Base-by-base conservation (phyloP, 1,140 invertebrate species). In the Agrilus planipennis region DNA sequence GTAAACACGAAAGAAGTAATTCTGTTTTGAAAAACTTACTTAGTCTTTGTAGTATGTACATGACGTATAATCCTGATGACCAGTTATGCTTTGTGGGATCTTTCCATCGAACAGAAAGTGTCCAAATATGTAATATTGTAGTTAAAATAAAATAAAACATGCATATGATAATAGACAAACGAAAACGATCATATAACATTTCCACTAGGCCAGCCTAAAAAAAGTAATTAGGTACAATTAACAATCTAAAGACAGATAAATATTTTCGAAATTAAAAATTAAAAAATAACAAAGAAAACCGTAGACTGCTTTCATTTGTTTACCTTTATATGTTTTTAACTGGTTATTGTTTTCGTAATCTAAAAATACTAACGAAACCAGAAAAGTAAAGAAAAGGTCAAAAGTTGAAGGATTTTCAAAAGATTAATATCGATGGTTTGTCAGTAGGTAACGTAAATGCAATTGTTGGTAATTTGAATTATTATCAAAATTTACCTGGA, bases 141-240 rank as follows among this genome's bases (percentile, higher is more conserved):
- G 70, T 75, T 17, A 72, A 54, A 14, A 67, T 51, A 19, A 76
- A 64, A 45, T 79, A 79, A 21, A 68, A 51, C 16, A 69, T 62
- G 25, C 69, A 70, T 32, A 75, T 64, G 3, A 69, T 51, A 14
- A 73, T 63, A 7, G 72, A 71, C 14, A 67, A 61, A 1, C 73
- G 70, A 58, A 79, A 77, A 63, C 72, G 70, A 34, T 70, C 68
- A 45, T 74, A 72, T 14, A 83, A 58, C 14, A 81, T 64, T 59
- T 79, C 75, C 41, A 81, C 71, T 36, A 80, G 62, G 29, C 79
- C 80, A 29, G 73, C 73, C 76, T 79, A 50, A 46, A 55, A 54
- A 22, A 44, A 31, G 15, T 6, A 6, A 31, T 31, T 34, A 14
- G 15, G 7, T 32, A 14, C 30, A 32, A n/a, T n/a, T n/a, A n/a